These are phyloP conservation scores for Pantherophis vulpinus DNA, from an alignment of 2,797 vertebrate species.

Conservation along the genomic window DNA sequence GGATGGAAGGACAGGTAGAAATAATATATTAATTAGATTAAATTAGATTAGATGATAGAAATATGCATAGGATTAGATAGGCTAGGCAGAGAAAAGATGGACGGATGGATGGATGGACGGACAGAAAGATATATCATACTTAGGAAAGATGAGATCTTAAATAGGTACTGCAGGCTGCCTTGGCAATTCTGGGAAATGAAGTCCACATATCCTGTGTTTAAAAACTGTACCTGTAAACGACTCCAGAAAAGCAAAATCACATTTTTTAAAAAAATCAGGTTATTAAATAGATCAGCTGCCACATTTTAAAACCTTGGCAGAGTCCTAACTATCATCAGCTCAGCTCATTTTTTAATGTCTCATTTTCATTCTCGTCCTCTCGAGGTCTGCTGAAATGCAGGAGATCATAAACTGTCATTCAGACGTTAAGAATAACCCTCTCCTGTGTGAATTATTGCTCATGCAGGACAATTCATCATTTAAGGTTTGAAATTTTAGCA, in stretches of 20 bases:
- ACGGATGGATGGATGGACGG: no score
- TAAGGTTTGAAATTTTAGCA: not conserved
- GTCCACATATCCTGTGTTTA: not conserved
- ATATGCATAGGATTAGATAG: not conserved
- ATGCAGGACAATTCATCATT: not conserved
- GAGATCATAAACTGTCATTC: not conserved
- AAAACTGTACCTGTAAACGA: not conserved
- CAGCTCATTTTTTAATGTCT: not conserved
- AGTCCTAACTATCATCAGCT: not conserved
- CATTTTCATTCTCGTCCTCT: not conserved
- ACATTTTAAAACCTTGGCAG: not conserved
- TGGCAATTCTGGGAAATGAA: not conserved
- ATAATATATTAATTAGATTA: not conserved
- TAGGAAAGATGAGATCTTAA: not conserved
- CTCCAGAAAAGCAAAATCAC: not conserved
- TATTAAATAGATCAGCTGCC: not conserved
- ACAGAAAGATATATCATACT: not conserved
- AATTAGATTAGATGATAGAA: not conserved
- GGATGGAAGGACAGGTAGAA: not conserved
- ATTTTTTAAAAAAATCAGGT: not conserved
- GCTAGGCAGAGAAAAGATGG: not conserved
- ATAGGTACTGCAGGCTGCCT: not conserved
- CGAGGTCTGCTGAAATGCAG: not conserved
- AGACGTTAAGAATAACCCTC: not conserved
- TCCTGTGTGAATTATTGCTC: not conserved